Percentiles rank a stretch among this genome's conserved stretches.
Conservation (phyloP, 2,797 vertebrate species). For the Selene dorsalis region DNA sequence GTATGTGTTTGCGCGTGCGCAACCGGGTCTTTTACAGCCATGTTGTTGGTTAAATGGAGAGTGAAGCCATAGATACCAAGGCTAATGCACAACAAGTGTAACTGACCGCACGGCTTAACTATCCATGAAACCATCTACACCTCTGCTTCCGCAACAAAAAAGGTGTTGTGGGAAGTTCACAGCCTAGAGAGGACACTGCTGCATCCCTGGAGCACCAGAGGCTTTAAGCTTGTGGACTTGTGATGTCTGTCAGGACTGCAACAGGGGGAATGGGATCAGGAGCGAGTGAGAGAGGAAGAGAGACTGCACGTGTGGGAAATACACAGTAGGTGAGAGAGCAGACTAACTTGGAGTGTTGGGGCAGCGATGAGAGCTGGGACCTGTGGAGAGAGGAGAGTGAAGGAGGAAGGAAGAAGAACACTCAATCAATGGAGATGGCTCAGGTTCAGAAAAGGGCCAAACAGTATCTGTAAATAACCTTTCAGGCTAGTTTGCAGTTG, state of each 20-base stretch:
- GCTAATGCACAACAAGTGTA: conserved; percentile 58
- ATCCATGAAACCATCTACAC: conserved; percentile 48
- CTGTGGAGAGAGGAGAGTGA: conserved; percentile 82
- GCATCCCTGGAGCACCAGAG: conserved; percentile 59
- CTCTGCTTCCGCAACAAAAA: conserved; percentile 54
- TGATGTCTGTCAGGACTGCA: conserved; percentile 78
- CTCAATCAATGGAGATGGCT: conserved; percentile 73
- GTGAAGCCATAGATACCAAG: conserved; percentile 63
- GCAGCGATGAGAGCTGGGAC: conserved; percentile 83
- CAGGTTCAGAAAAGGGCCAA: conserved; percentile 61
- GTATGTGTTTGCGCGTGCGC: conserved; percentile 43
- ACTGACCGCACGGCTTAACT: conserved; percentile 60
- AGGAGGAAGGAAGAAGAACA: conserved; percentile 77
- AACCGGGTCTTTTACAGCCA: conserved; percentile 57
- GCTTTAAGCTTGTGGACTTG: conserved; percentile 67
- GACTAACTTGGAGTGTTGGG: conserved; percentile 87
- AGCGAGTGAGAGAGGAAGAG: conserved; percentile 53
- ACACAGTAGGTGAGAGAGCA: conserved; percentile 78
- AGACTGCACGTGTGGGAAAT: conserved; percentile 74
- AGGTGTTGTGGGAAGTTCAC: conserved; percentile 53
- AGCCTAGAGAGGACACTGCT: conserved; percentile 44
- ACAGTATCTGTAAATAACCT: conserved; percentile 69
- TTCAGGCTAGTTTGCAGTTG: conserved; percentile 29
- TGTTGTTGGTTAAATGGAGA: conserved; percentile 71
- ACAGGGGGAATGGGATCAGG: conserved; percentile 63